These are phyloP conservation scores for Syngnathus typhle DNA, from an alignment of 2,113 vertebrate species.

Conservation along the genomic window DNA sequence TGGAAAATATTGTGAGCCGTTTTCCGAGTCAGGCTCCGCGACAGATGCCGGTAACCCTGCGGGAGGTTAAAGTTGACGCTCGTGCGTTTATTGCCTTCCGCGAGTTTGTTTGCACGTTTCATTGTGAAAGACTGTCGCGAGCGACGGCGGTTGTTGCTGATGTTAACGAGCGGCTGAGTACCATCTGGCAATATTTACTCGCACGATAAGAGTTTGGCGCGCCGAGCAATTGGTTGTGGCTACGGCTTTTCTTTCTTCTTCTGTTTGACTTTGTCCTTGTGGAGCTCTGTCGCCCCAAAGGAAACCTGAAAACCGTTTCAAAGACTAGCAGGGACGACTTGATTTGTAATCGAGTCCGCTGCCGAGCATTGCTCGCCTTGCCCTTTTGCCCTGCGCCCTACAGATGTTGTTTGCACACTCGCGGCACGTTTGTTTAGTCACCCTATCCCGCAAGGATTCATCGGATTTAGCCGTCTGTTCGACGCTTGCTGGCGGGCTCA, in stretches of 20 bases:
- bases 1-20: neutral
- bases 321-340: neutral
- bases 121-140: neutral
- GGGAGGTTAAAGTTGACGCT: neutral
- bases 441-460: neutral
- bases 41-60: conserved; percentile 3
- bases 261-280: conserved; percentile 10
- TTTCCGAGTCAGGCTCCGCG: neutral
- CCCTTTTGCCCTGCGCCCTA: neutral
- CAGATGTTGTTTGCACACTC: neutral
- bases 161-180: conserved; percentile 30
- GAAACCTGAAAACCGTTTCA: neutral
- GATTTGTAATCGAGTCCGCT: neutral
- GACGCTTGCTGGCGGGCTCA: neutral
- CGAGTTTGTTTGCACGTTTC: conserved; percentile 15
- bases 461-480: neutral
- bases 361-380: neutral
- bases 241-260: neutral
- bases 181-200: conserved; percentile 27
- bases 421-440: neutral
- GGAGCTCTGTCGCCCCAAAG: neutral
- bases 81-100: neutral
- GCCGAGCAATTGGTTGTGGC: conserved; percentile 3
- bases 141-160: conserved; percentile 1
- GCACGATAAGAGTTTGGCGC: conserved; percentile 4